phyloP scores from a whole-genome alignment of 2,888 invertebrate species.

The Caenorhabditis angaria region DNA sequence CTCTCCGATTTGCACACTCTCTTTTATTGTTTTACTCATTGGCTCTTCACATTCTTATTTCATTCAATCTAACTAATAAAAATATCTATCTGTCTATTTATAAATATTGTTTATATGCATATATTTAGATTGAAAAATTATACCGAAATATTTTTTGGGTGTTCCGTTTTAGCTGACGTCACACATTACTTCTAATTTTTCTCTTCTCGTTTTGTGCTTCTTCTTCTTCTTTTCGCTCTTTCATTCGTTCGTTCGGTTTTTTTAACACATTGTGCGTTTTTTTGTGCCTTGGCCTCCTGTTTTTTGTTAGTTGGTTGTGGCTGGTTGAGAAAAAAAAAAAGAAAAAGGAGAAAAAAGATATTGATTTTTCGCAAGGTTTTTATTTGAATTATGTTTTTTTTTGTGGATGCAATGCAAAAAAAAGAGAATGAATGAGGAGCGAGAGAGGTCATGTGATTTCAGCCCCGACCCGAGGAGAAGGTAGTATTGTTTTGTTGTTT shows the following conservation, averaged over 20 bases:
- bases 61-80: not conserved
- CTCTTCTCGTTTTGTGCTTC: not conserved
- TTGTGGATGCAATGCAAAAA: not conserved
- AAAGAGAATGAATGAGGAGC: not conserved
- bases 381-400: slow-evolving; percentile 8
- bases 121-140: not conserved
- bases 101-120: too few species aligned
- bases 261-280: slow-evolving; percentile 29
- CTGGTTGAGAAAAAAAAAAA: slow-evolving; percentile 2
- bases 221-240: slow-evolving; percentile 1
- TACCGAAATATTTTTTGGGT: too few species aligned
- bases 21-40: not conserved
- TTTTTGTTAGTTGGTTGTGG: slow-evolving; percentile 6
- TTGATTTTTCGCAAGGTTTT: slow-evolving; percentile 3
- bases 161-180: not conserved
- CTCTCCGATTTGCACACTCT: not conserved
- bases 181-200: not conserved
- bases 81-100: too few species aligned
- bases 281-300: slow-evolving; percentile 16
- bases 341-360: not conserved
- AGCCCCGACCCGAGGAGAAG: too few species aligned
- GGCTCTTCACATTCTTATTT: not conserved
- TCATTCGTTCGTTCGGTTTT: slow-evolving; percentile 11
- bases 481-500: not conserved
- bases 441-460: slow-evolving; percentile 4